Base-by-base conservation (phyloP, 2,797 vertebrate genomes). In the Paratrypauchen microcephalus region DNA sequence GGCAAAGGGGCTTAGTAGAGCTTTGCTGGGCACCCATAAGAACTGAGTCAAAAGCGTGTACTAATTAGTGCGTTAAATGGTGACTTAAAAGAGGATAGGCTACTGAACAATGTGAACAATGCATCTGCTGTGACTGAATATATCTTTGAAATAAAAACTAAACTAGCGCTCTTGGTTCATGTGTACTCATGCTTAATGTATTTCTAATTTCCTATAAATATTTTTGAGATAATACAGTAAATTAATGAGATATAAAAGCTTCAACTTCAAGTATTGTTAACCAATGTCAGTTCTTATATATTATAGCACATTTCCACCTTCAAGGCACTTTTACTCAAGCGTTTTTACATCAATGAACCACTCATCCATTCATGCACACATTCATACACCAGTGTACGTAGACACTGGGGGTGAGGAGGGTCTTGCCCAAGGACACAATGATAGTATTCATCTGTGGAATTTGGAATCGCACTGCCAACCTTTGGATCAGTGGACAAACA, bases 1-100 rank as follows among this genome's bases (percentile, higher is more conserved):
- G 63, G 74, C 65, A 56, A 47, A 45, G 48, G 56, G 63, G 75
- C 74, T 83, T 68, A 70, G 21, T 59, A 41, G 71, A 76, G 64
- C 55, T 39, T 55, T 65, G 72, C 71, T n/a, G 65, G 58, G 21
- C 68, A 75, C 26, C 32, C 75, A 83, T 50, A 9, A 71, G 50
- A 61, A 23, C 23, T 72, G 8, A 26, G 16, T 71, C 75, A 69
- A 54, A 57, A 32, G 67, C 21, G 47, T 45, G 15, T 54, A 70
- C 65, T 39, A 57, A 48, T 45, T 54, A 26, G 9, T 13, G 11
- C 2, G 21, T 18, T 24, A 63, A 63, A 8, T 18, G 41, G 21
- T 64, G 3, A 47, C 21, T 45, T 24, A 63, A 13, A 47, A 63
- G 12, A 19, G 18, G 16, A 11, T 24, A 9, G 50, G n/a, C 19